Percentiles rank a stretch among this genome's conserved stretches.
Evolutionary conservation across 2,888 invertebrate genomes (phyloP).

Genomic region (Lycia hirtaria): DNA sequence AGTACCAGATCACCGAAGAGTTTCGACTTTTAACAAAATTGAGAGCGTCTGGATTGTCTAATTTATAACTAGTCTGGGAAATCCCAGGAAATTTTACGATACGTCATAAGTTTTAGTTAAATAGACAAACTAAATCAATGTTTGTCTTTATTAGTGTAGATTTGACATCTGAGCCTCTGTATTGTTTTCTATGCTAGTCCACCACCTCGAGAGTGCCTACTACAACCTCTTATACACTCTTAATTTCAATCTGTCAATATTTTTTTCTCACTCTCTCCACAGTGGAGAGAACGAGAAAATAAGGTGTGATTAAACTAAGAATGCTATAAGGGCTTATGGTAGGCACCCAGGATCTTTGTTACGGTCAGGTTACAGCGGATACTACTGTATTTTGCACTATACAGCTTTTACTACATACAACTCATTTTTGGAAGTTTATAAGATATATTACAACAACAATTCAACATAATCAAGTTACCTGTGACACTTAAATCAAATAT

Average conservation of each 20-base stretch:
- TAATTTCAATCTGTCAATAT: neutral
- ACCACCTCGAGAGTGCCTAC: constrained; percentile 56
- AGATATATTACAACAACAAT: constrained; percentile 45
- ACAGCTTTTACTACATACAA: constrained; percentile 56
- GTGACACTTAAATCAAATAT: neutral
- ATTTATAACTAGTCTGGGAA: constrained; percentile 13
- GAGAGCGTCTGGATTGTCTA: constrained; percentile 42
- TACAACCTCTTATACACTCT: neutral
- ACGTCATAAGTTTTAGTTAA: constrained; percentile 1
- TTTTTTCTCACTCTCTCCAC: neutral
- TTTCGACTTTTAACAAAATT: constrained; percentile 51
- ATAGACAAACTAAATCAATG: constrained; percentile 7
- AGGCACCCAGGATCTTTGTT: constrained; percentile 58
- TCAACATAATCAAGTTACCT: constrained; percentile 1
- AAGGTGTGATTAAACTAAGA: neutral
- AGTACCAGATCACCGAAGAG: constrained; percentile 81
- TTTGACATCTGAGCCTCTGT: constrained; percentile 45
- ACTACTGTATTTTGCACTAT: constrained; percentile 58
- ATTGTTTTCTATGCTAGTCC: constrained; percentile 51
- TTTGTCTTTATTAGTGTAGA: constrained; percentile 20
- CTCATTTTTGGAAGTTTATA: constrained; percentile 64
- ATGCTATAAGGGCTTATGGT: neutral
- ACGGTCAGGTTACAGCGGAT: constrained; percentile 70
- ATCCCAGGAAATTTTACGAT: neutral
- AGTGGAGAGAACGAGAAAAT: neutral